Base-by-base conservation (phyloP, 2,888 invertebrate genomes). In the Drosophila borborema region DNA sequence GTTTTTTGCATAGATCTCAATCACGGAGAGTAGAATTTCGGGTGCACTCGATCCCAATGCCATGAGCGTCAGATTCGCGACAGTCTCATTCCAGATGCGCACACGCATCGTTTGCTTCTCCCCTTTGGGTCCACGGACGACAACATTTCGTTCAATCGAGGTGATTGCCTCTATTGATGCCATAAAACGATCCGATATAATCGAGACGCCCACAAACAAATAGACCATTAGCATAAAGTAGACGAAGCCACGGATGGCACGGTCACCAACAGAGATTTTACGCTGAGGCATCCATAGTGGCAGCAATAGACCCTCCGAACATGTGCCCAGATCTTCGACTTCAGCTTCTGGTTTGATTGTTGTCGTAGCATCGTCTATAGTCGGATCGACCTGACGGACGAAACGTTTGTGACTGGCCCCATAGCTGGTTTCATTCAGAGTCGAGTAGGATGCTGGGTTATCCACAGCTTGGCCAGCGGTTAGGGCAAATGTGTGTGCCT, bases 141-240 rank as follows among this genome's bases (percentile, higher is more conserved):
- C 96, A 90, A 99, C 96, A 20, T 98, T 98, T 89, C 98, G 97
- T 93, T 99, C 99, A 92, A 98, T 97, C 0, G 99, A 99, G 61
- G 99, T 99, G 93, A 99, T 99, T 82, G 98, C 99, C 95, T 99
- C 99, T 92, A 99, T 99, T 89, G 99, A 97, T 48, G 98, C 98
- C 99, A 99, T 99, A 94, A 99, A 99, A 70, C 99, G 96, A 93
- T 99, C 99, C 82, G 99, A 99, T 80, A 99, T 97, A 93, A 99
- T 99, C 84, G 99, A 99, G 53, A 99, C 99, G 65, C 99, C 99
- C 92, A 99, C 97, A 94, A 20, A 99, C 92, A 99, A 95, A 93
- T 99, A 99, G 89, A 97, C 94, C 93, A 99, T 95, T 54, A 95
- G 94, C 59, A 97, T 84, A 94, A 99, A 98, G 94, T 99, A 99